phyloP scores from a whole-genome alignment of 1,140 invertebrate genomes.

The Procambarus clarkii region DNA sequence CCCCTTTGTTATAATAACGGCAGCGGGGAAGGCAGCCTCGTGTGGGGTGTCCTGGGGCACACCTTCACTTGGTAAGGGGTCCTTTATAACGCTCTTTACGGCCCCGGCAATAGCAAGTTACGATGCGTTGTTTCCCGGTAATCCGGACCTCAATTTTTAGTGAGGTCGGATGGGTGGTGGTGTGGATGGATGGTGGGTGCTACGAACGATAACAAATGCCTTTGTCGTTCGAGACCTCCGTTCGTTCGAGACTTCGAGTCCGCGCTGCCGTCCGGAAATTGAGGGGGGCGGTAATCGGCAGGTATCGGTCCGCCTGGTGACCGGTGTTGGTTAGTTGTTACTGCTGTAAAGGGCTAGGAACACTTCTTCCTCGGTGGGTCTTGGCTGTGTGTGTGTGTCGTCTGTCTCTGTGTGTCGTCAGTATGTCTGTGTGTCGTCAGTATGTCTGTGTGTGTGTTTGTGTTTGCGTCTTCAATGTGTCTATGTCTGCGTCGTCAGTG shows the following conservation, averaged over 20 bases:
- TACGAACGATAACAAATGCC: neutral
- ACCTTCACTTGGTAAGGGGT: constrained; percentile 36
- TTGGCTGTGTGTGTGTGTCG: too few relatives aligned
- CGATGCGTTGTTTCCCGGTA: neutral
- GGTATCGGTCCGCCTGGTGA: neutral
- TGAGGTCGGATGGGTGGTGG: neutral
- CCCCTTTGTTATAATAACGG: neutral
- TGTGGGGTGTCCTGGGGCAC: neutral
- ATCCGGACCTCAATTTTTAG: neutral
- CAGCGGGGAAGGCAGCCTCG: too few relatives aligned
- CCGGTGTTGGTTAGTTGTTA: too few relatives aligned
- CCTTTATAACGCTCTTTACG: constrained; percentile 38
- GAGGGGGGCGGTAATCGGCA: neutral
- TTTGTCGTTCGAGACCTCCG: neutral
- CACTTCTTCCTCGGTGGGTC: too few relatives aligned
- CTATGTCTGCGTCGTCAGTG: too few relatives aligned
- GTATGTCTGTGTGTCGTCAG: too few relatives aligned
- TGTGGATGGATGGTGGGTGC: neutral
- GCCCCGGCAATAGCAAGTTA: constrained; percentile 3
- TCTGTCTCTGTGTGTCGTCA: too few relatives aligned
- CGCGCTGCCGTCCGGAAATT: neutral
- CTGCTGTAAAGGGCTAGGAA: too few relatives aligned
- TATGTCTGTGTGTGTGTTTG: too few relatives aligned
- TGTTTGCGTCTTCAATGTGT: too few relatives aligned
- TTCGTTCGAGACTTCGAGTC: neutral